Base-by-base conservation (phyloP, 2,797 vertebrate species). In the Tympanoctomys barrerae region DNA sequence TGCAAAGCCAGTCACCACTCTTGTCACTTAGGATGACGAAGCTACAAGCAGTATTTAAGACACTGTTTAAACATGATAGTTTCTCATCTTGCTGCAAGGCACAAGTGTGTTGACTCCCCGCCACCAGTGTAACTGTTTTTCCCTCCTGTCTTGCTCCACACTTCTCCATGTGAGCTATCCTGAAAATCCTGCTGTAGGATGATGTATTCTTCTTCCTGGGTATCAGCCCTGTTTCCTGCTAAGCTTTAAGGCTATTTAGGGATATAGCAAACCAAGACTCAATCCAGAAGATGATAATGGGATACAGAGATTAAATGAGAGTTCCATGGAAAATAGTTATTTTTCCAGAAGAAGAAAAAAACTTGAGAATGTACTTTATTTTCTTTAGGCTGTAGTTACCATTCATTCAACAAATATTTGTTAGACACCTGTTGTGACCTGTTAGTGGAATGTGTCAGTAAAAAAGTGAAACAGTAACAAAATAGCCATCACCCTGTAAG, bases 301-400 rank as follows among this genome's bases (percentile, higher is more conserved):
- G 62, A 78, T 49, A 28, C 21, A 62, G 62, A 54, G 24, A 46
- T 89, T 80, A 81, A 89, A 78, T 84, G 52, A 42, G 54, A 64
- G 7, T 24, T 77, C 33, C n/a, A 0, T 26, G 71, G 81, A 71
- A 21, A 89, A 54, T 18, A 81, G 28, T 71, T 39, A 42, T 87
- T 52, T 36, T 62, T 90, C 64, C 22, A 64, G 87, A 71, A 90
- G 62, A 78, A 71, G 80, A 77, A 87, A 68, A 68, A 85, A 66
- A 14, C 7, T 42, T 75, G 39, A 92, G 59, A 54, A 52, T 87
- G n/a, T 59, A n/a, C n/a, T 61, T 77, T 39, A 31, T 70, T 46
- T 19, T 80, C 84, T 78, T 81, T 24, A 52, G 52, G 46, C 80
- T 84, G 28, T 61, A 73, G 61, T 18, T 54, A 36, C 42, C 31